Conservation (phyloP, 2,113 vertebrate species). For the Spilogale gracilis region DNA sequence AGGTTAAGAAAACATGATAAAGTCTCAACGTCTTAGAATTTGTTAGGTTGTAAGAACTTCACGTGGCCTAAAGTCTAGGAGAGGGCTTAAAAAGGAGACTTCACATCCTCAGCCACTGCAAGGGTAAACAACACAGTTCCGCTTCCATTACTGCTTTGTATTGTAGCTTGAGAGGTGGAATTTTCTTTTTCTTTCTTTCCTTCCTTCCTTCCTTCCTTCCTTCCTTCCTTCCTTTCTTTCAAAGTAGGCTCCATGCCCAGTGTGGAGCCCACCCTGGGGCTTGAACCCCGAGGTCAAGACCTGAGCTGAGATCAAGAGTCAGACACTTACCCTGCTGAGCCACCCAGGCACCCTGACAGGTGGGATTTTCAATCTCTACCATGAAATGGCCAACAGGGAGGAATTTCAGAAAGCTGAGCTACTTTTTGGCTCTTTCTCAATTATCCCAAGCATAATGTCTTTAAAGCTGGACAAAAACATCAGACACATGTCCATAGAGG, state of each 20-base stretch:
- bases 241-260: neutral
- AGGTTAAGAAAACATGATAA: slow-evolving; percentile 43
- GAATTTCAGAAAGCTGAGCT: slow-evolving; percentile 3
- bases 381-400: neutral
- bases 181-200: neutral
- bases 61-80: neutral
- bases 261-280: neutral
- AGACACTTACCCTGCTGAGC: neutral
- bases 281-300: neutral
- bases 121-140: neutral
- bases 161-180: neutral
- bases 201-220: neutral
- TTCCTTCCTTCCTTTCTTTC: neutral
- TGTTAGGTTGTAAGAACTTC: neutral
- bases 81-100: neutral
- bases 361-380: neutral
- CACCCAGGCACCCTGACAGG: neutral
- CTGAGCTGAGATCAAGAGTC: neutral
- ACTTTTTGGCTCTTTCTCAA: neutral
- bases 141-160: neutral
- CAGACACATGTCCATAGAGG: neutral
- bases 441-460: neutral
- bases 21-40: neutral
- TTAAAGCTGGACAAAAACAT: slow-evolving; percentile 37
- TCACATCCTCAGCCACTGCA: neutral